Evolutionary conservation across 2,113 vertebrate species (phyloP), one percentile per base, ranked within the genome.

Genomic region (Coturnix japonica): DNA sequence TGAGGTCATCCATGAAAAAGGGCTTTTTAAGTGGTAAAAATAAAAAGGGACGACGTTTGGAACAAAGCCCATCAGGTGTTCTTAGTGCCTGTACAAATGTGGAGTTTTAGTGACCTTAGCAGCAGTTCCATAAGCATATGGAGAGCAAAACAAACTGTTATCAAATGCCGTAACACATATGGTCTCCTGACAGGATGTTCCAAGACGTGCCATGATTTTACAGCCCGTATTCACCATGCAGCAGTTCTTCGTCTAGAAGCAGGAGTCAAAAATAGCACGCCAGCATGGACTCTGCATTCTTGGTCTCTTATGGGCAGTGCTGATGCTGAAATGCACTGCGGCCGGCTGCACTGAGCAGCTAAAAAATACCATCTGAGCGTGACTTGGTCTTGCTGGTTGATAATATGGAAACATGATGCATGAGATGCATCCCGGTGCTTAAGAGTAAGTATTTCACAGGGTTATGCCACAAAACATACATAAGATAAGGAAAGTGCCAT

Each of bases 171-270:
- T 61, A 89, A 85, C 69, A 73, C 89, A 83, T 92, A 89, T 69
- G 89, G 81, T 87, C 67, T 89, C 72, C 81, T 92, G 84, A 87
- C 72, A 87, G 81, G 91, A 89, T 65, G 56, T 89, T 95, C 89
- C 67, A 89, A 89, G 64, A 78, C 86, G 11, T 0, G 7, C 63
- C 51, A 33, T 19, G 78, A 87, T 89, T 94, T 95, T 87, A 47
- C 23, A 90, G 59, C 51, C 86, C 84, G 53, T 76, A 67, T 56
- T 59, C 87, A 91, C 64, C 18, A 39, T 80, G 66, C 74, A 74
- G 95, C n/a, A 89, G 56, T 56, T 70, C 81, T 74, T 12, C n/a
- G 31, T 85, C 75, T 91, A 60, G 51, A 60, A 78, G 51, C 23
- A 35, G 51, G 56, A 94, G 56, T 87, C 39, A 89, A 94, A 91